These are phyloP conservation scores for Numenius phaeopus DNA, from an alignment of 2,797 vertebrate genomes.

Conservation along the genomic window DNA sequence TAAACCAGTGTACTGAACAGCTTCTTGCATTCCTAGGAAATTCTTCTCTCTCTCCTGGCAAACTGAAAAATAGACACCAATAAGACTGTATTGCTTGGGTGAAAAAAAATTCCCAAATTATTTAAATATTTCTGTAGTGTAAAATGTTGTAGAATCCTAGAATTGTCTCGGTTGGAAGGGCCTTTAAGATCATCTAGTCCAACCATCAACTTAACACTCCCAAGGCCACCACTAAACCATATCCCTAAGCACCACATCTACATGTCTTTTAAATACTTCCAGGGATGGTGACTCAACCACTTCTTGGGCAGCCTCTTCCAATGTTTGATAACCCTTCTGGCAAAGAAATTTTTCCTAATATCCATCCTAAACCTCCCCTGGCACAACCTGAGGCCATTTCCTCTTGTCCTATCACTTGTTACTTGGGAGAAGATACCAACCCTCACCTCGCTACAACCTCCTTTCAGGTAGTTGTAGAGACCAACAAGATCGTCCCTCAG, in stretches of 20 bases:
- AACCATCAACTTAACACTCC: not conserved
- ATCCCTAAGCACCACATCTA: not conserved
- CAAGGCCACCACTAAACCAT: not conserved
- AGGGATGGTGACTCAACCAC: not conserved
- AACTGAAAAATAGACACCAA: not conserved
- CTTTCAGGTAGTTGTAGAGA: not conserved
- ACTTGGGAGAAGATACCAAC: not conserved
- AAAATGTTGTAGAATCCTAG: not conserved
- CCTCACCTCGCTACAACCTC: not conserved
- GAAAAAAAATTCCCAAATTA: not conserved
- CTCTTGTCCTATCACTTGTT: not conserved
- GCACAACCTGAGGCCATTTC: not conserved
- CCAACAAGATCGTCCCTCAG: not conserved
- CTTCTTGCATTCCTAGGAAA: not conserved
- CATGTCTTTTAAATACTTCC: not conserved
- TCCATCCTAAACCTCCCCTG: not conserved
- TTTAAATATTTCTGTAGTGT: not conserved
- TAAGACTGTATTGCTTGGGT: not conserved
- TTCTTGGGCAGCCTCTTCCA: not conserved
- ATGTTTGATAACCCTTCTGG: not conserved
- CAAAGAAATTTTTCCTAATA: not conserved
- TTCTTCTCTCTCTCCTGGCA: not conserved
- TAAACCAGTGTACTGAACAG: not conserved
- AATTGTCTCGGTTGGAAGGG: not conserved
- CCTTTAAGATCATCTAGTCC: not conserved